Evolutionary conservation across 2,797 vertebrate genomes (phyloP).

Genomic region (Antrozous pallidus): DNA sequence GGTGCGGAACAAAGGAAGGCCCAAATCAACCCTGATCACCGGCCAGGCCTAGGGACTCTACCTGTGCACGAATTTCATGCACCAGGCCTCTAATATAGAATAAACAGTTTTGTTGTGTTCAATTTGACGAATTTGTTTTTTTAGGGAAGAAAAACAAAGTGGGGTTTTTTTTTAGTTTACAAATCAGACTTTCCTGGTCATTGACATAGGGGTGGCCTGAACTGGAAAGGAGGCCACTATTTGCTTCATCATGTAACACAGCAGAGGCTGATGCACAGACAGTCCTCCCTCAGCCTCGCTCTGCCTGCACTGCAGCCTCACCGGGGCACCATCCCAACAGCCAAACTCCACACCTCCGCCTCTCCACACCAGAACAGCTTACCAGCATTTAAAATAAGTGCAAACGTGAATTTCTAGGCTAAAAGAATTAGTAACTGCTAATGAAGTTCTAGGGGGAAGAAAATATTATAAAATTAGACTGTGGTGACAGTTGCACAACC

Average conservation of each 20-base stretch:
- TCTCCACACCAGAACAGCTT: not conserved
- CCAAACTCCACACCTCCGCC: not conserved
- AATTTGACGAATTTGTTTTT: not conserved
- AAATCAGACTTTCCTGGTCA: not conserved
- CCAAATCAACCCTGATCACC: too few relatives aligned
- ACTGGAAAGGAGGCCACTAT: not conserved
- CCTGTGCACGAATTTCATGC: too few relatives aligned
- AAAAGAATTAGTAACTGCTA: not conserved
- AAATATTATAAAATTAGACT: slow-evolving; percentile 19
- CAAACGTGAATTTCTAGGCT: not conserved
- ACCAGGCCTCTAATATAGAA: not conserved
- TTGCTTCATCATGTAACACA: accelerated
- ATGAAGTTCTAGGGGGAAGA: not conserved
- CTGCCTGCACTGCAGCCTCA: not conserved
- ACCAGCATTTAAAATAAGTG: not conserved
- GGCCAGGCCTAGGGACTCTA: too few relatives aligned
- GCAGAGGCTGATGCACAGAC: accelerated
- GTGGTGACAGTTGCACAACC: not conserved
- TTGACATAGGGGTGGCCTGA: not conserved
- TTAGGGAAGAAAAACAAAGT: not conserved
- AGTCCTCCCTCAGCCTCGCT: too few relatives aligned
- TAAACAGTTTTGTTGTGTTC: not conserved
- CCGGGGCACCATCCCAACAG: not conserved
- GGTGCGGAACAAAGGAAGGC: too few relatives aligned
- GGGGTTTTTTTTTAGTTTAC: not conserved